phyloP scores from a whole-genome alignment of 2,113 vertebrate genomes.

The Xiphophorus hellerii region DNA sequence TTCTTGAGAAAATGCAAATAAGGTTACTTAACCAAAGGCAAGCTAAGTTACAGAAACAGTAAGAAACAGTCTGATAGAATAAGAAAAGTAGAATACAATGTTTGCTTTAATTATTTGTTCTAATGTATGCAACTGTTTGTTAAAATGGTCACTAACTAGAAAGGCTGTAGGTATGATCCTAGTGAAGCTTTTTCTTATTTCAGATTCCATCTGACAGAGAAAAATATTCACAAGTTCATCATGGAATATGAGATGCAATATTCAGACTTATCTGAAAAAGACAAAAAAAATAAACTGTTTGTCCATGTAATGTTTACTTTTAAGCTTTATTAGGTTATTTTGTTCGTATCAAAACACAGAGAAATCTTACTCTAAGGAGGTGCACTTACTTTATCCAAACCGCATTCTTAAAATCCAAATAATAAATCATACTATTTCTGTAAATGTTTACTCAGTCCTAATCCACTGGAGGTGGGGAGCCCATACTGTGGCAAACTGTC shows the following conservation, averaged over 20 bases:
- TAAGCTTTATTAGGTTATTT: background rate
- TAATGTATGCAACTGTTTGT: background rate
- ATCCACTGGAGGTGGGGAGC: slow-evolving; percentile 52
- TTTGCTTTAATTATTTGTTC: background rate
- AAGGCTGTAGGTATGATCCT: background rate
- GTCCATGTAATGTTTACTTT: background rate
- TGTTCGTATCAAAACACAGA: background rate
- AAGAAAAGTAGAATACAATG: background rate
- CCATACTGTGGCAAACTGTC: slow-evolving; percentile 58
- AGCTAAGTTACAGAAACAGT: too few species aligned
- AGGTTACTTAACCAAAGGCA: background rate
- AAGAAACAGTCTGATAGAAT: background rate
- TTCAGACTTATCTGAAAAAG: background rate
- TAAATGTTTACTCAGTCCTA: slow-evolving; percentile 46
- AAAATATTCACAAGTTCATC: background rate
- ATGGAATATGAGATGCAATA: background rate
- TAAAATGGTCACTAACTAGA: background rate
- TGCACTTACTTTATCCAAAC: background rate
- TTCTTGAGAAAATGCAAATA: background rate
- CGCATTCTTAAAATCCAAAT: slow-evolving; percentile 1
- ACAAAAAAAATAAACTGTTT: too few species aligned
- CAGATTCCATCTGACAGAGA: background rate
- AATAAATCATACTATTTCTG: slow-evolving; percentile 27
- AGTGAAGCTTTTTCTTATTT: background rate
- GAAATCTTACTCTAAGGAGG: background rate